Conservation (phyloP, 2,797 vertebrate genomes). For the Xiphophorus birchmanni region DNA sequence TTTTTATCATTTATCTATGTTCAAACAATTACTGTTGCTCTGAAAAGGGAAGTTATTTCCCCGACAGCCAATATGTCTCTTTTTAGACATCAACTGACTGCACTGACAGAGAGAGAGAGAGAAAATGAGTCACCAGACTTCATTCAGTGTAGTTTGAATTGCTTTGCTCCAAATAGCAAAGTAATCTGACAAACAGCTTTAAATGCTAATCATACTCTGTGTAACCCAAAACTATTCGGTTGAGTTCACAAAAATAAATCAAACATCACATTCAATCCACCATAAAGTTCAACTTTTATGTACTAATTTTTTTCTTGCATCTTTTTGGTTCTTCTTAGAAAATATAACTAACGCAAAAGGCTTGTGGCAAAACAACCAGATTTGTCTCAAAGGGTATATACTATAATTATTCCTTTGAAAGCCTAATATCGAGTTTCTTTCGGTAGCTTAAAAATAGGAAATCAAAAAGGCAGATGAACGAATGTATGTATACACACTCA, state of each 20-base stretch:
- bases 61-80: slow-evolving; percentile 1
- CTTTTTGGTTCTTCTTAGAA: not conserved
- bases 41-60: not conserved
- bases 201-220: slow-evolving; percentile 5
- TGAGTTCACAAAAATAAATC: slow-evolving; percentile 5
- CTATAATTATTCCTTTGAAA: not conserved
- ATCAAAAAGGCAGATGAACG: not conserved
- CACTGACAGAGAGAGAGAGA: not conserved
- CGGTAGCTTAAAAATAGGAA: too few relatives aligned
- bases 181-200: slow-evolving; percentile 20
- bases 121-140: not conserved
- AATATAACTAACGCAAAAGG: not conserved
- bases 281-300: not conserved
- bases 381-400: not conserved
- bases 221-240: not conserved
- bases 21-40: not conserved
- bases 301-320: not conserved
- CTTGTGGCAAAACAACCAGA: not conserved
- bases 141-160: not conserved
- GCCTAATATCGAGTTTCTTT: not conserved
- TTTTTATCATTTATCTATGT: not conserved
- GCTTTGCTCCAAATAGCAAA: slow-evolving; percentile 7
- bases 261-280: not conserved
- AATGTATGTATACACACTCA: not conserved
- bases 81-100: slow-evolving; percentile 5